A percentile compares a stretch with the other conserved stretches of the same genome.
Evolutionary conservation across 2,113 vertebrate species (phyloP).

Genomic region (Dendropsophus ebraccatus): DNA sequence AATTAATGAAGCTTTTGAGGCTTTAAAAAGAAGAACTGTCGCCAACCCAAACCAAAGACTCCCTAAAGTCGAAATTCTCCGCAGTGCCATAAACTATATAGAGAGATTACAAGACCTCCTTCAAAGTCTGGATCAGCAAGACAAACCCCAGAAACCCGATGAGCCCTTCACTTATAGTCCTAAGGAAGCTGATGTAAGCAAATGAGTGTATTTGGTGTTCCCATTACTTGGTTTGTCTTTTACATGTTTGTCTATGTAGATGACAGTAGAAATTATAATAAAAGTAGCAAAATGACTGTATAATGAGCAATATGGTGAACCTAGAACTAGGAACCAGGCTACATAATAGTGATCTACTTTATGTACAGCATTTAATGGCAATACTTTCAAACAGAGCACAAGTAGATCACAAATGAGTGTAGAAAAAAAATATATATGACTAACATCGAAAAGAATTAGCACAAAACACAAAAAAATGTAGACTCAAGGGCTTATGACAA

Average conservation of each 20-base stretch:
- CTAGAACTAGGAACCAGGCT: background rate
- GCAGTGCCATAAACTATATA: conserved; percentile 96
- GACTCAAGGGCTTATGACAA: conserved; percentile 17
- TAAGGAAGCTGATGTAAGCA: conserved; percentile 84
- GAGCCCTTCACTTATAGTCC: conserved; percentile 74
- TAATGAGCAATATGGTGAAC: background rate
- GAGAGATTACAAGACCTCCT: conserved; percentile 92
- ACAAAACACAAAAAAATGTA: conserved; percentile 12
- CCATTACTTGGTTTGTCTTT: background rate
- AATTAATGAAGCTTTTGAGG: conserved; percentile 98
- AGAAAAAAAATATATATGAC: too few species aligned
- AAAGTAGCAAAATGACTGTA: background rate
- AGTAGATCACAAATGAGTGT: background rate
- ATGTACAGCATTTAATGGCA: background rate
- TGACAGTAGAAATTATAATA: background rate
- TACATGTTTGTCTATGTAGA: background rate
- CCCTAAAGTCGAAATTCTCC: conserved; percentile 97
- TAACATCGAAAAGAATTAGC: background rate
- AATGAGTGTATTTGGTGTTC: conserved; percentile 19
- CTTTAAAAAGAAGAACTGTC: conserved; percentile 91
- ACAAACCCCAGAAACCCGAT: conserved; percentile 77
- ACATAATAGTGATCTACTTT: background rate
- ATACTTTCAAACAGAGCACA: background rate
- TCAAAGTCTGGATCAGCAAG: conserved; percentile 89
- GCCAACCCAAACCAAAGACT: conserved; percentile 95